Conservation (phyloP, 2,888 invertebrate species). For the Ariolimax columbianus region DNA sequence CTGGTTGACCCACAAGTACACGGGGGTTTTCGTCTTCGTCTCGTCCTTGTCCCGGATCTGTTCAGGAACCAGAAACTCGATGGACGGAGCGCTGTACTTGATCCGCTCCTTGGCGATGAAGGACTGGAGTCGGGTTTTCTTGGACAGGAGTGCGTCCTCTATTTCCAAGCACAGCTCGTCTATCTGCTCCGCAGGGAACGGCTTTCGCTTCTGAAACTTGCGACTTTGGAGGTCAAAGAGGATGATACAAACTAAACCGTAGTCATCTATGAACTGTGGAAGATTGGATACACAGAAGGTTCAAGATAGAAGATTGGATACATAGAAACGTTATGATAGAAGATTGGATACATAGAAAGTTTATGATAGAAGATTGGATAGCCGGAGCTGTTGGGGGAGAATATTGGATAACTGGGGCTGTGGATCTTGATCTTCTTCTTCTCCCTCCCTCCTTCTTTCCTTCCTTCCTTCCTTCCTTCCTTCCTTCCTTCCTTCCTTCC, state of each 20-base stretch:
- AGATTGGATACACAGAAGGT: too few relatives aligned
- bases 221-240: conserved; percentile 75
- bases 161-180: conserved; percentile 64
- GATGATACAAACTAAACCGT: conserved; percentile 72
- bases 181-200: conserved; percentile 51
- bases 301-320: too few relatives aligned
- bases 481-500: too few relatives aligned
- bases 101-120: conserved; percentile 74
- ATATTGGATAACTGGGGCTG: too few relatives aligned
- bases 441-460: too few relatives aligned
- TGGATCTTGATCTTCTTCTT: too few relatives aligned
- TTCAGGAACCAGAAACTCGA: conserved; percentile 75
- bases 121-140: conserved; percentile 73
- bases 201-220: conserved; percentile 73
- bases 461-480: too few relatives aligned
- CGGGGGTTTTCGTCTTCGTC: conserved; percentile 67
- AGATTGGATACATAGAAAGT: too few relatives aligned
- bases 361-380: too few relatives aligned
- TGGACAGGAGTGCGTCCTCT: conserved; percentile 69
- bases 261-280: conserved; percentile 59
- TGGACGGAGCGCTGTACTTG: conserved; percentile 69
- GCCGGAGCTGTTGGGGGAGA: too few relatives aligned
- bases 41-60: conserved; percentile 72
- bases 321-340: neutral
- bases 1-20: conserved; percentile 76